phyloP scores from a whole-genome alignment of 2,888 invertebrate species.

The Scrobipalpa costella region DNA sequence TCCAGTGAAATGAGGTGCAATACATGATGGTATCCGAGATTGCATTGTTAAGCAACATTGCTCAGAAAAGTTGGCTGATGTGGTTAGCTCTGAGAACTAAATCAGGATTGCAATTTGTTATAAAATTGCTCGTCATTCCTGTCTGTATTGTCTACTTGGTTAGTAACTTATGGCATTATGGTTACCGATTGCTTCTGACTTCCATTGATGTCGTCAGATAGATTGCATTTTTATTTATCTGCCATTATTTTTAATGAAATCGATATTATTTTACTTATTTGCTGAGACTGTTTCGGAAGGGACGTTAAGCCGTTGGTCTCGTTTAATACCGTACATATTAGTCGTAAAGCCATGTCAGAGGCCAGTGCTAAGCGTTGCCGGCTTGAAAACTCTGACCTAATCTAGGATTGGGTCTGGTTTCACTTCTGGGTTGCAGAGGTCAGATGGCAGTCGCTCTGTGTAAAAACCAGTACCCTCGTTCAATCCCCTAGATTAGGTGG shows the following conservation, averaged over 20 bases:
- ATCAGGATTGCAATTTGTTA: slow-evolving; percentile 68
- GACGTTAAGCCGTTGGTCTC: too few species aligned
- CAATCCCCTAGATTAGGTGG: too few species aligned
- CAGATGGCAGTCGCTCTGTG: too few species aligned
- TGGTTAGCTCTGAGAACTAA: slow-evolving; percentile 71
- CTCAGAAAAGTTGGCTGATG: slow-evolving; percentile 64
- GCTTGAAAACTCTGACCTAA: too few species aligned
- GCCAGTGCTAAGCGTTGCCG: too few species aligned
- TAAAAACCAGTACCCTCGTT: too few species aligned
- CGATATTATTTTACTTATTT: neutral
- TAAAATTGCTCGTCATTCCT: slow-evolving; percentile 47
- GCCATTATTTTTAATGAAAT: neutral
- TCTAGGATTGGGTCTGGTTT: too few species aligned
- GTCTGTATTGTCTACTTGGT: slow-evolving; percentile 12
- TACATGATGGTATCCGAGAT: slow-evolving; percentile 71
- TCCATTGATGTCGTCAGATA: neutral
- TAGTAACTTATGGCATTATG: too few species aligned
- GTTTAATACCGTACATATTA: too few species aligned
- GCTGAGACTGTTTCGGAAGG: too few species aligned
- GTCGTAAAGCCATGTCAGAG: too few species aligned
- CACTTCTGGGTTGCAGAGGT: too few species aligned
- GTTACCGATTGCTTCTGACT: slow-evolving; percentile 2
- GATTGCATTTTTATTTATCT: neutral
- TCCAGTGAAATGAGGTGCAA: slow-evolving; percentile 72
- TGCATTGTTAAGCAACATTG: slow-evolving; percentile 71